Evolutionary conservation across 2,797 vertebrate genomes (phyloP).

Genomic region (Hippocampus kuda): DNA sequence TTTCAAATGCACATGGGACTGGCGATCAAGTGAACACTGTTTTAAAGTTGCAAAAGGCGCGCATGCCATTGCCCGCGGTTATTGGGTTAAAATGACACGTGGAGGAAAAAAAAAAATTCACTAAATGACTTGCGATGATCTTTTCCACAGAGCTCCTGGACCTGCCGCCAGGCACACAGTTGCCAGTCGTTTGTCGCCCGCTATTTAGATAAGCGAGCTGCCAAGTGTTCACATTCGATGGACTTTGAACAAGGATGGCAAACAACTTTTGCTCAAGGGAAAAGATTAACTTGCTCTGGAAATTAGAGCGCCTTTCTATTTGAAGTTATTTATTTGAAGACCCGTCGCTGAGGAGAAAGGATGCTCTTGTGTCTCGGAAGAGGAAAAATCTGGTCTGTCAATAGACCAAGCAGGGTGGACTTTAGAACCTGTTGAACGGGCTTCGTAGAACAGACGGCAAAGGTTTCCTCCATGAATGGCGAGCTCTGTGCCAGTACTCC

Average conservation of each 20-base stretch:
- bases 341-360: slow-evolving; percentile 39
- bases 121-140: too few species aligned
- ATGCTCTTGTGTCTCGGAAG: slow-evolving; percentile 41
- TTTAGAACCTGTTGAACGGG: slow-evolving; percentile 47
- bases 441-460: slow-evolving; percentile 36
- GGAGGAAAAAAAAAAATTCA: too few species aligned
- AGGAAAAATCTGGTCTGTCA: slow-evolving; percentile 42
- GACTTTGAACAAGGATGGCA: slow-evolving; percentile 44
- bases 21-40: too few species aligned
- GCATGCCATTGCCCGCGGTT: too few species aligned
- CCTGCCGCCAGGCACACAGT: slow-evolving; percentile 33
- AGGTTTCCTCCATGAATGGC: slow-evolving; percentile 57
- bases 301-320: neutral
- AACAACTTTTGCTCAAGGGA: slow-evolving; percentile 11
- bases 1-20: too few species aligned
- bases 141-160: slow-evolving; percentile 13
- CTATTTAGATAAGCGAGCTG: slow-evolving; percentile 65
- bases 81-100: too few species aligned
- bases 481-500: slow-evolving; percentile 43
- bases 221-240: slow-evolving; percentile 45
- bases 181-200: slow-evolving; percentile 48
- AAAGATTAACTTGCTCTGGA: neutral
- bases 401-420: slow-evolving; percentile 37
- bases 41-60: too few species aligned
- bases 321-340: slow-evolving; percentile 28